phyloP scores from a whole-genome alignment of 1,140 invertebrate species.

The Zeugodacus cucurbitae region DNA sequence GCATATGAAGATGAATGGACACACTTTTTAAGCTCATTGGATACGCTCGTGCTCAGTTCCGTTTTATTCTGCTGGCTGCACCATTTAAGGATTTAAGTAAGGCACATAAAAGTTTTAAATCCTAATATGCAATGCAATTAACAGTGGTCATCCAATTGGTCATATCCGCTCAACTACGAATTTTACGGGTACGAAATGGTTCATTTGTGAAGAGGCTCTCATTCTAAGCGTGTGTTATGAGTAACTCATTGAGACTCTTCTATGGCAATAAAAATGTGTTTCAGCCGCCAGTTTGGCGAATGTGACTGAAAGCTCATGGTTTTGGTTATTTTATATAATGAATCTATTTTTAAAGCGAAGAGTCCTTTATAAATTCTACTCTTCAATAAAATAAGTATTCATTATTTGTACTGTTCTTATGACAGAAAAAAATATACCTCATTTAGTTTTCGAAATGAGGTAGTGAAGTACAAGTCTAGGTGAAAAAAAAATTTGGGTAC shows the following conservation, averaged over 20 bases:
- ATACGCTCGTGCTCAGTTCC: background rate
- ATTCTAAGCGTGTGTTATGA: background rate
- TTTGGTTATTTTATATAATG: too few relatives aligned
- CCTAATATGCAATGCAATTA: constrained; percentile 23
- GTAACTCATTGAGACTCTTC: background rate
- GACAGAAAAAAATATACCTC: too few relatives aligned
- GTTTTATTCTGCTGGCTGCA: background rate
- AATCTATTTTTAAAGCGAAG: too few relatives aligned
- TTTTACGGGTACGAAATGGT: background rate
- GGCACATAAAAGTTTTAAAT: background rate
- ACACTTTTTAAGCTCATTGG: background rate
- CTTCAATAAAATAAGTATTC: too few relatives aligned
- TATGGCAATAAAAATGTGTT: background rate
- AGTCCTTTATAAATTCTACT: too few relatives aligned
- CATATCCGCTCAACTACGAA: background rate
- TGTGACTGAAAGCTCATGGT: background rate
- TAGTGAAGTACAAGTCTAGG: too few relatives aligned
- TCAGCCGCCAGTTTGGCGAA: background rate
- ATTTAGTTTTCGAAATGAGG: too few relatives aligned
- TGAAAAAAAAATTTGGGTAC: too few relatives aligned
- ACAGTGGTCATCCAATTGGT: background rate
- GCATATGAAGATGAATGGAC: background rate
- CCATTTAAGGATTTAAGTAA: constrained; percentile 16
- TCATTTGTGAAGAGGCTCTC: background rate
- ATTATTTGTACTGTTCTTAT: too few relatives aligned